Evolutionary conservation across 2,113 vertebrate species (phyloP).

Genomic region (Puntigrus tetrazona): DNA sequence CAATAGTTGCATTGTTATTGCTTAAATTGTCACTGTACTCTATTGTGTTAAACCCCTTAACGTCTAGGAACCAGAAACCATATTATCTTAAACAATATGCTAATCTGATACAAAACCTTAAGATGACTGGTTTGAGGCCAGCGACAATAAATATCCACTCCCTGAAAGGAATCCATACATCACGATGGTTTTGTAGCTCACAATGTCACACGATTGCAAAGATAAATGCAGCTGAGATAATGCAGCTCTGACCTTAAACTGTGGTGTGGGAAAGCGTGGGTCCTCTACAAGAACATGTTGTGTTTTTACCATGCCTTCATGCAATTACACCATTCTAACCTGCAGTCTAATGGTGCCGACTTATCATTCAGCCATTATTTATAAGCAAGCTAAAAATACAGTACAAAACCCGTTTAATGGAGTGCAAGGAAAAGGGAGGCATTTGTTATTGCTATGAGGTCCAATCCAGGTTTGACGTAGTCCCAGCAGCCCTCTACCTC

Average conservation of each 20-base stretch:
- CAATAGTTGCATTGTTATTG: background rate
- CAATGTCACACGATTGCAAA: constrained; percentile 21
- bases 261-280: background rate
- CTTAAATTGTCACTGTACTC: background rate
- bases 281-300: constrained; percentile 1
- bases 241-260: constrained; percentile 48
- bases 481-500: background rate
- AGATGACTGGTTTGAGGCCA: background rate
- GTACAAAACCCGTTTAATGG: background rate
- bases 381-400: constrained; percentile 30
- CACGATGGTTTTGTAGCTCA: constrained; percentile 39
- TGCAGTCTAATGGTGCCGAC: constrained; percentile 34
- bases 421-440: background rate
- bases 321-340: constrained; percentile 42
- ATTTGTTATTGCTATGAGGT: background rate
- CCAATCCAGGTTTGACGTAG: background rate
- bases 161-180: constrained; percentile 36
- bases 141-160: constrained; percentile 32
- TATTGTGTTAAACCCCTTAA: background rate
- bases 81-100: background rate
- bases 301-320: constrained; percentile 38
- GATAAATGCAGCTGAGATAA: constrained; percentile 50
- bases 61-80: background rate
- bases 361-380: constrained; percentile 6
- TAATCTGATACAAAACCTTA: constrained; percentile 3